Evolutionary conservation across 2,888 invertebrate species (phyloP).

Genomic region (Priocnemis perturbator): DNA sequence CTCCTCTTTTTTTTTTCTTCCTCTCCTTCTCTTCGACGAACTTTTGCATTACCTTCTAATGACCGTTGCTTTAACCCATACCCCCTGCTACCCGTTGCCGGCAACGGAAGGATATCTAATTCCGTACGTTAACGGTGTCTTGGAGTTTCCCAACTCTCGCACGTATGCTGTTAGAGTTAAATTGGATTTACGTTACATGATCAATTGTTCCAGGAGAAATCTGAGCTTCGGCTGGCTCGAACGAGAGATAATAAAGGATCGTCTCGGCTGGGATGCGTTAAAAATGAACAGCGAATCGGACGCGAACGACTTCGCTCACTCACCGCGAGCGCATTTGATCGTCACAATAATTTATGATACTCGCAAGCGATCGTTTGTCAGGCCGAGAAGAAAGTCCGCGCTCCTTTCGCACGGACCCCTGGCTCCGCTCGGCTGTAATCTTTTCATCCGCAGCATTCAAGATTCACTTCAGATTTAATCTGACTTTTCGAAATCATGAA

Average conservation of each 20-base stretch:
- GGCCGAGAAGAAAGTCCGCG: no score
- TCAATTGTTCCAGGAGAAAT: no score
- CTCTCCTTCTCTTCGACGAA: conserved; percentile 22
- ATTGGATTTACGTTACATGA: conserved; percentile 1
- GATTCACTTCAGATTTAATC: conserved; percentile 51
- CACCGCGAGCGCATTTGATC: no score
- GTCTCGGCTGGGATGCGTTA: no score
- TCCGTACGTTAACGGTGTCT: conserved; percentile 37
- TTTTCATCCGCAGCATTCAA: conserved; percentile 40
- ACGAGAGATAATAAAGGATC: no score
- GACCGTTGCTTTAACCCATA: conserved; percentile 37
- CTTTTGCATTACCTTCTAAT: conserved; percentile 56
- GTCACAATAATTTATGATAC: no score
- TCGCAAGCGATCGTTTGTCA: no score
- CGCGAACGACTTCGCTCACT: no score
- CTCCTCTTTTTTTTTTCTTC: conserved; percentile 30
- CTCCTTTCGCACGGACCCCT: no score
- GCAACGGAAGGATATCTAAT: conserved; percentile 42
- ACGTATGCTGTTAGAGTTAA: conserved; percentile 34
- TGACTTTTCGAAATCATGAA: conserved; percentile 37
- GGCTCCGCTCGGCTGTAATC: no score
- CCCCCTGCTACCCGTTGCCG: conserved; percentile 7
- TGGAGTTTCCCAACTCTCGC: conserved; percentile 27
- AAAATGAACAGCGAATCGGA: no score
- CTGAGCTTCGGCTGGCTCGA: no score